Percentiles rank a stretch among this genome's conserved stretches.
These are phyloP conservation scores for Dipus sagitta DNA, from an alignment of 2,797 vertebrate genomes.

Conservation along the genomic window DNA sequence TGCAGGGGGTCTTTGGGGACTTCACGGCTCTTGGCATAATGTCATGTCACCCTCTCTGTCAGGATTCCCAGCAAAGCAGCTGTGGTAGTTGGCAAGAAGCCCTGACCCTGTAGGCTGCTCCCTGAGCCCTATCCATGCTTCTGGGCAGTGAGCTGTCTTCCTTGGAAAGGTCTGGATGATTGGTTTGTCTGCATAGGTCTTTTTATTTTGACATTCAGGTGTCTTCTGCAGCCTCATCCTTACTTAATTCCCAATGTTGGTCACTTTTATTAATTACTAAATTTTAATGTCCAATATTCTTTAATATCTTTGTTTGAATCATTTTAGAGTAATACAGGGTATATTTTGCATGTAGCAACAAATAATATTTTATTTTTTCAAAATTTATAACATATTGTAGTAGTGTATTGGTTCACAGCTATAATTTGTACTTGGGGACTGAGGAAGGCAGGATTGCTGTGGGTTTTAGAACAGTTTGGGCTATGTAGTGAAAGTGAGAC, in stretches of 20 bases:
- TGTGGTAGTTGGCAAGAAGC: background rate
- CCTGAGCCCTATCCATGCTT: accelerated
- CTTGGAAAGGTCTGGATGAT: background rate
- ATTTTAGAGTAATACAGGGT: background rate
- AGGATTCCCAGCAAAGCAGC: background rate
- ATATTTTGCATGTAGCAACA: background rate
- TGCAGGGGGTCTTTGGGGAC: background rate
- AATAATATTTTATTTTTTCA: background rate
- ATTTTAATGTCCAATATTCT: background rate
- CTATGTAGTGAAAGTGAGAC: background rate
- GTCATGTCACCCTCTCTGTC: background rate
- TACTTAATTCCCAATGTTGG: background rate
- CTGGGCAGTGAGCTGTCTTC: background rate
- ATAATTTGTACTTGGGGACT: background rate
- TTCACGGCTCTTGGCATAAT: background rate
- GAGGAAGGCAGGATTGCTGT: background rate
- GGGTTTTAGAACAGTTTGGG: background rate
- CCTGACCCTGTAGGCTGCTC: background rate
- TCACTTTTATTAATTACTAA: conserved; percentile 35
- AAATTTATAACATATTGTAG: background rate
- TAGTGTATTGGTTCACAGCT: background rate
- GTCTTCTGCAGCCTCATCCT: background rate
- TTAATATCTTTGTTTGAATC: background rate
- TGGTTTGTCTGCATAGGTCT: background rate
- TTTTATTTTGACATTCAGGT: background rate